These are phyloP conservation scores for Agelas oroides DNA, from an alignment of 37 sponge, comb jelly and placozoan species.

Conservation along the genomic window DNA sequence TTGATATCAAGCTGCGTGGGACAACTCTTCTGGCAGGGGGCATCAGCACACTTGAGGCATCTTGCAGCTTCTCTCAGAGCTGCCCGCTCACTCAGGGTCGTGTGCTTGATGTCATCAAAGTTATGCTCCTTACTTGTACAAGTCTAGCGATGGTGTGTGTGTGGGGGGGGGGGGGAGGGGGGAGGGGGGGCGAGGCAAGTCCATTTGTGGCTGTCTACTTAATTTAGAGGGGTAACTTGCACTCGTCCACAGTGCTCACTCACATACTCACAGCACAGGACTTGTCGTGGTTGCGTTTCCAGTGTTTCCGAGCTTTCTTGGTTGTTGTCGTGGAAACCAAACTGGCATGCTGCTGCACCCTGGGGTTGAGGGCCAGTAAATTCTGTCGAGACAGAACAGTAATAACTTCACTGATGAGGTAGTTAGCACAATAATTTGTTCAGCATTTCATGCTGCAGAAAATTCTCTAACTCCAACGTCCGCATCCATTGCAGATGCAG, in stretches of 20 bases:
- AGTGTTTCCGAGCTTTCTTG: slow-evolving; percentile 85
- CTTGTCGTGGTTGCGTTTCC: slow-evolving; percentile 94
- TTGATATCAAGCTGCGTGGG: slow-evolving; percentile 98
- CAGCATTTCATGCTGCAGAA: too few relatives aligned
- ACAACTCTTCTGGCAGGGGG: slow-evolving; percentile 98
- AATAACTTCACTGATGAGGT: too few relatives aligned
- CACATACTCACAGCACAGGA: slow-evolving; percentile 79
- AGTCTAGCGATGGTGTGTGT: slow-evolving; percentile 38
- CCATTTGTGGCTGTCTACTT: too few relatives aligned
- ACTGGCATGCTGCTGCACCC: slow-evolving; percentile 59
- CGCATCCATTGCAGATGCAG: too few relatives aligned
- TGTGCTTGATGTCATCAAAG: slow-evolving; percentile 98
- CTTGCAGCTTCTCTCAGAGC: slow-evolving; percentile 87
- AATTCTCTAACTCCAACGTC: too few relatives aligned
- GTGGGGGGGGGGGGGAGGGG: slow-evolving; percentile 1
- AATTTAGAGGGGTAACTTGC: too few relatives aligned
- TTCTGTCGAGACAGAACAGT: slow-evolving; percentile 31
- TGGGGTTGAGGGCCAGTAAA: slow-evolving; percentile 88
- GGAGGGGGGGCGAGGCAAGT: slow-evolving; percentile 10
- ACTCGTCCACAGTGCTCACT: too few relatives aligned
- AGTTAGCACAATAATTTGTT: too few relatives aligned
- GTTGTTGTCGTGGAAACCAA: slow-evolving; percentile 83
- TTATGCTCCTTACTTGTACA: slow-evolving; percentile 77
- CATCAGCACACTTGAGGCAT: slow-evolving; percentile 97
- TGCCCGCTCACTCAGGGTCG: slow-evolving; percentile 92